Evolutionary conservation across 2,113 vertebrate species (phyloP).

Genomic region (Thalassoma bifasciatum): DNA sequence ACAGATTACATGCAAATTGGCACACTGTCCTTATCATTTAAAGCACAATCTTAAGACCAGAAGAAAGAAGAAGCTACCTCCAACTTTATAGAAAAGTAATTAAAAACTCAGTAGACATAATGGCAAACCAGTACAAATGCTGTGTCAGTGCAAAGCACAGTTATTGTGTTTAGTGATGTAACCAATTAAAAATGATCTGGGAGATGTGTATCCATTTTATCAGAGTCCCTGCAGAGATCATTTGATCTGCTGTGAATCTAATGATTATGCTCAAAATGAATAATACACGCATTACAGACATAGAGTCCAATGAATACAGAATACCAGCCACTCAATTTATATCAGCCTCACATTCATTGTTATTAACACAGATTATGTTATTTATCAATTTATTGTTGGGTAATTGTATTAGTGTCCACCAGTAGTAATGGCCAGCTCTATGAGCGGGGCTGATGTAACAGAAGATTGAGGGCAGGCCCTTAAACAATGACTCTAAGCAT

Average conservation of each 20-base stretch:
- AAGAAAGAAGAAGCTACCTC: slow-evolving; percentile 20
- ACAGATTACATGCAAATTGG: slow-evolving; percentile 39
- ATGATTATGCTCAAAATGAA: slow-evolving; percentile 64
- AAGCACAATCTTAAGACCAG: slow-evolving; percentile 16
- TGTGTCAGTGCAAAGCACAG: slow-evolving; percentile 34
- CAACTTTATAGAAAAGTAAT: slow-evolving; percentile 30
- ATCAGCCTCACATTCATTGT: slow-evolving; percentile 26
- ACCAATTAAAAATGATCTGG: slow-evolving; percentile 76
- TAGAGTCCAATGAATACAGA: slow-evolving; percentile 30
- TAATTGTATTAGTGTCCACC: not conserved
- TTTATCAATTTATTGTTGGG: not conserved
- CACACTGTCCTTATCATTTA: slow-evolving; percentile 18
- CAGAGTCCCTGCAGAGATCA: slow-evolving; percentile 52
- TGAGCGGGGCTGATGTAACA: not conserved
- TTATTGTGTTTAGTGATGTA: slow-evolving; percentile 41
- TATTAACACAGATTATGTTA: not conserved
- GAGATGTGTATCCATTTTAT: slow-evolving; percentile 63
- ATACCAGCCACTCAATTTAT: slow-evolving; percentile 27
- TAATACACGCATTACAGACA: slow-evolving; percentile 39
- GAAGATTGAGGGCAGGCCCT: not conserved
- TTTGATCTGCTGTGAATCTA: slow-evolving; percentile 69
- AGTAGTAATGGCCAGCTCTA: not conserved
- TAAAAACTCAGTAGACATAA: slow-evolving; percentile 17
- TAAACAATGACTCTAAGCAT: not conserved
- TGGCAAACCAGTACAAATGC: slow-evolving; percentile 25